Evolutionary conservation across 2,797 vertebrate genomes (phyloP).

Genomic region (Sebastes nivosus): DNA sequence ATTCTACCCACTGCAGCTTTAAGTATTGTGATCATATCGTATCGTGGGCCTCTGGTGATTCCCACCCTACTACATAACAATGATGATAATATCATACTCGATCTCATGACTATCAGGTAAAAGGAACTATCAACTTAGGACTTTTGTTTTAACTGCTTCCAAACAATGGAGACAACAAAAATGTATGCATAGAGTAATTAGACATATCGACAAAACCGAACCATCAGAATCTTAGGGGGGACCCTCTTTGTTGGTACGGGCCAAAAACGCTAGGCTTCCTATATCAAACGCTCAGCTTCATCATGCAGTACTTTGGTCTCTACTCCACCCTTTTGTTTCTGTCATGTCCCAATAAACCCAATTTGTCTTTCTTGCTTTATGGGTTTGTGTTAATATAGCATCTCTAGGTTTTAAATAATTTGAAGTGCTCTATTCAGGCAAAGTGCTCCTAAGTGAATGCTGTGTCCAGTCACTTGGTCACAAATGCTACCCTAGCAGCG

Average conservation of each 20-base stretch:
- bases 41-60: too few relatives aligned
- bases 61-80: background rate
- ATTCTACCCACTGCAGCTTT: too few relatives aligned
- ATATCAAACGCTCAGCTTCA: background rate
- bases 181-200: background rate
- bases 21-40: too few relatives aligned
- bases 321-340: slow-evolving; percentile 4
- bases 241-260: background rate
- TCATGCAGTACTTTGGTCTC: background rate
- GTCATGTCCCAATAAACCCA: slow-evolving; percentile 12
- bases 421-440: slow-evolving; percentile 31
- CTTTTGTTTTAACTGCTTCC: background rate
- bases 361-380: background rate
- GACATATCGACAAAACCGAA: background rate
- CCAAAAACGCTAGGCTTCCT: background rate
- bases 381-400: slow-evolving; percentile 19
- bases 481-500: slow-evolving; percentile 18
- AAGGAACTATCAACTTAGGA: background rate
- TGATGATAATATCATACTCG: background rate
- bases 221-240: background rate
- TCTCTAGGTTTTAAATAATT: slow-evolving; percentile 24
- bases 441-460: slow-evolving; percentile 4
- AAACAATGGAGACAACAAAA: background rate
- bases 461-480: slow-evolving; percentile 15
- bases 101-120: background rate